A percentile compares a stretch with the other conserved stretches of the same genome.
Evolutionary conservation across 2,797 vertebrate species (phyloP).

Genomic region (Ciconia nigra): DNA sequence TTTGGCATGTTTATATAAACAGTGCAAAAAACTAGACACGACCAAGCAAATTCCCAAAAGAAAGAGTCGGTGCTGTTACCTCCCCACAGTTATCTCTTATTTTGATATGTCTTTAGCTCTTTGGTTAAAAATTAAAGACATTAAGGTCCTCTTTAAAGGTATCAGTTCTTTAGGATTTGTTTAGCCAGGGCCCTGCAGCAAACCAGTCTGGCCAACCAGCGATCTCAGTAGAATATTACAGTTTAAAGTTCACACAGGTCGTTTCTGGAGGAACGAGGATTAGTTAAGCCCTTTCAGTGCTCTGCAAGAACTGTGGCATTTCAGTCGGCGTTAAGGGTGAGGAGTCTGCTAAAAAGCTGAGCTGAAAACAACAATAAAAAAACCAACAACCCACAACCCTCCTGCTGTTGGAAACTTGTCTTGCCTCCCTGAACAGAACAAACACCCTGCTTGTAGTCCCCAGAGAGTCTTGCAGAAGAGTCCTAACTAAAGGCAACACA

Average conservation of each 20-base stretch:
- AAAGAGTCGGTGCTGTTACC: background rate
- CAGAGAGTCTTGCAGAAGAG: background rate
- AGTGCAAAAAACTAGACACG: background rate
- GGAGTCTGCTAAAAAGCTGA: background rate
- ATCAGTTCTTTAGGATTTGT: background rate
- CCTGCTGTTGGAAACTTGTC: background rate
- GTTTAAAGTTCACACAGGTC: background rate
- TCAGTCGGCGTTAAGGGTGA: background rate
- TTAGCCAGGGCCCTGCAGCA: background rate
- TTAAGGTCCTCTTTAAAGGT: background rate
- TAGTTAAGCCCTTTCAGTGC: background rate
- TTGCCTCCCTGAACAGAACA: background rate
- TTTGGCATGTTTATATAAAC: background rate
- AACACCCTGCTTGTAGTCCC: background rate
- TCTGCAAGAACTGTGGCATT: background rate
- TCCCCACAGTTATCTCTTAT: background rate
- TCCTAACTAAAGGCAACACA: fast-evolving
- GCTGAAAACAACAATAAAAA: background rate
- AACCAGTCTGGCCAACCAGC: background rate
- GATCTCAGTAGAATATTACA: background rate
- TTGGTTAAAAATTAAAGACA: background rate
- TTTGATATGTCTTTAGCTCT: background rate
- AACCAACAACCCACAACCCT: background rate
- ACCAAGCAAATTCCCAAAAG: background rate
- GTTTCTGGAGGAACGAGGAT: background rate